A percentile compares a stretch with the other conserved stretches of the same genome.
phyloP scores from a whole-genome alignment of 2,888 invertebrate species.

The Arctia plantaginis region DNA sequence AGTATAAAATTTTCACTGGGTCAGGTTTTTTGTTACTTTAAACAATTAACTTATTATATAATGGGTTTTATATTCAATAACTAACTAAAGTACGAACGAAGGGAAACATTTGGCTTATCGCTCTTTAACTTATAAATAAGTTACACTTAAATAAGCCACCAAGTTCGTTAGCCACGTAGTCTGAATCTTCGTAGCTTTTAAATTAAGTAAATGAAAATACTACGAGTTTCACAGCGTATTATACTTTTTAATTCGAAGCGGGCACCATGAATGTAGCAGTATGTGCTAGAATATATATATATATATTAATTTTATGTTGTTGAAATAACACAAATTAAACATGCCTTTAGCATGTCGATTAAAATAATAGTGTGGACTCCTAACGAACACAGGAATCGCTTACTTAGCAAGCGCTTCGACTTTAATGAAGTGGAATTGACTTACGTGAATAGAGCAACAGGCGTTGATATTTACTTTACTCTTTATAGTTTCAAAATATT shows the following conservation, averaged over 20 bases:
- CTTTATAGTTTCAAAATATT: neutral
- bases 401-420: neutral
- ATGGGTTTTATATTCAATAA: neutral
- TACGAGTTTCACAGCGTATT: neutral
- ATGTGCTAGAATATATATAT: neutral
- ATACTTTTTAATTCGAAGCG: neutral
- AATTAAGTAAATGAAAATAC: neutral
- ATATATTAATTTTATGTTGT: neutral
- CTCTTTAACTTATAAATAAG: neutral
- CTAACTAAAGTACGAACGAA: neutral
- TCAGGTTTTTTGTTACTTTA: neutral
- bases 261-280: neutral
- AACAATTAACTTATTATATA: neutral
- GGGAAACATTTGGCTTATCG: neutral
- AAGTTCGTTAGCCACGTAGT: conserved; percentile 5
- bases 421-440: neutral
- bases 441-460: neutral
- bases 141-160: conserved; percentile 3
- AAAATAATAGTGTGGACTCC: neutral
- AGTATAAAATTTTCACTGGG: too few relatives aligned
- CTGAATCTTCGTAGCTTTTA: neutral
- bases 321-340: neutral
- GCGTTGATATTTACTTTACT: neutral
- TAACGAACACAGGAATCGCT: conserved; percentile 2
- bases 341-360: neutral